A percentile compares a stretch with the other conserved stretches of the same genome.
Conservation (phyloP, 1,140 invertebrate genomes). For the Aphelenchoides besseyi region DNA sequence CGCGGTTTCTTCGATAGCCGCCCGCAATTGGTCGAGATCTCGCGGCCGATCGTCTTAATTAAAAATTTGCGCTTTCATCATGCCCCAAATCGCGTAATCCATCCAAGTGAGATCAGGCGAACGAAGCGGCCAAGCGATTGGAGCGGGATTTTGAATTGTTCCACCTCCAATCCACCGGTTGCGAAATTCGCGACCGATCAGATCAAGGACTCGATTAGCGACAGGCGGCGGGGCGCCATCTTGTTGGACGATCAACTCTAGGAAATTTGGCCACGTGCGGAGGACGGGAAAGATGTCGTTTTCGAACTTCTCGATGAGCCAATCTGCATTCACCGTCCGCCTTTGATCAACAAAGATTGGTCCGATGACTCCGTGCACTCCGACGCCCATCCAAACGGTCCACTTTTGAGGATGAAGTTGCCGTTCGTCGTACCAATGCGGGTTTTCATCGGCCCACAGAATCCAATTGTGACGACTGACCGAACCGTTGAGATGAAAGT, state of each 20-base stretch:
- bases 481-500: neutral
- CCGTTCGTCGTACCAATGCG: no score
- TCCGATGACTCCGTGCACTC: no score
- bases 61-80: neutral
- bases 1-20: no score
- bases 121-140: neutral
- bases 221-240: neutral
- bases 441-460: no score
- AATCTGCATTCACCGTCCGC: neutral
- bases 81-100: neutral
- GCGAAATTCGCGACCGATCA: neutral
- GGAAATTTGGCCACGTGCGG: neutral
- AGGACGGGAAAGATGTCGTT: no score
- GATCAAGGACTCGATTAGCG: neutral
- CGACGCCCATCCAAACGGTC: neutral
- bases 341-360: neutral
- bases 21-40: neutral
- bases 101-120: no score
- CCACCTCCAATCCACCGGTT: neutral
- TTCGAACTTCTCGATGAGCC: neutral
- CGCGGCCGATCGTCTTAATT: neutral
- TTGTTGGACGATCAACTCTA: neutral
- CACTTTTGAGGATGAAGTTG: neutral
- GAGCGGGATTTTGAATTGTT: neutral
- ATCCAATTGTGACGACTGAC: neutral